Evolutionary conservation across 2,888 invertebrate species (phyloP).

Genomic region (Lapara coniferarum): DNA sequence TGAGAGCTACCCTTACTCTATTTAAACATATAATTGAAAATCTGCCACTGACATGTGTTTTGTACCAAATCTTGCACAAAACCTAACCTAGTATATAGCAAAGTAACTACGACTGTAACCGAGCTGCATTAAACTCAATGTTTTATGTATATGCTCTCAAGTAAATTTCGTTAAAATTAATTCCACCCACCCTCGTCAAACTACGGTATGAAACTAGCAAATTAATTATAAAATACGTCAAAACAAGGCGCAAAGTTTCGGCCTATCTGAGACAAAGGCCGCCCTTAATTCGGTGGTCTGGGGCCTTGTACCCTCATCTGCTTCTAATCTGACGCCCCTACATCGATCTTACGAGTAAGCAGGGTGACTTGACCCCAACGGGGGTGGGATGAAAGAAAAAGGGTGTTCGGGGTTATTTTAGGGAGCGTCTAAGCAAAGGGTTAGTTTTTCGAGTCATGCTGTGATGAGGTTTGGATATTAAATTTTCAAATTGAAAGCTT

Average conservation of each 20-base stretch:
- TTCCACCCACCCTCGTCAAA: constrained; percentile 70
- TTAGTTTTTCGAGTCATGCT: constrained; percentile 70
- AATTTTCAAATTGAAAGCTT: constrained; percentile 26
- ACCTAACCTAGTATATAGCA: not conserved
- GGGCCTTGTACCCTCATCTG: constrained; percentile 74
- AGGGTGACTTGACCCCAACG: constrained; percentile 78
- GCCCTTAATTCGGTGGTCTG: constrained; percentile 61
- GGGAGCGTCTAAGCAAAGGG: constrained; percentile 63
- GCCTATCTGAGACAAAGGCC: constrained; percentile 79
- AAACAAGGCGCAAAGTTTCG: constrained; percentile 77
- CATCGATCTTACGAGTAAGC: constrained; percentile 78
- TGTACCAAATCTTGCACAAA: no score
- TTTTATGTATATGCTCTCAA: constrained; percentile 27
- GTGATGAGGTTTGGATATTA: constrained; percentile 28
- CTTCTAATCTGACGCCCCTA: constrained; percentile 76
- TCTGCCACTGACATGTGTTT: no score
- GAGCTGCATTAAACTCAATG: constrained; percentile 3
- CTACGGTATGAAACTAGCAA: constrained; percentile 79
- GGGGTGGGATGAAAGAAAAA: constrained; percentile 78
- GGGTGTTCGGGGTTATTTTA: constrained; percentile 65
- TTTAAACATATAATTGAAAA: no score
- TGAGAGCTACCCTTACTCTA: no score
- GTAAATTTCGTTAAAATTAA: constrained; percentile 65
- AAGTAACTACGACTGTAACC: not conserved
- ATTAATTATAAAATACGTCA: constrained; percentile 83